These are phyloP conservation scores for Entomobrya multifasciata DNA, from an alignment of 2,888 invertebrate genomes.

Conservation along the genomic window DNA sequence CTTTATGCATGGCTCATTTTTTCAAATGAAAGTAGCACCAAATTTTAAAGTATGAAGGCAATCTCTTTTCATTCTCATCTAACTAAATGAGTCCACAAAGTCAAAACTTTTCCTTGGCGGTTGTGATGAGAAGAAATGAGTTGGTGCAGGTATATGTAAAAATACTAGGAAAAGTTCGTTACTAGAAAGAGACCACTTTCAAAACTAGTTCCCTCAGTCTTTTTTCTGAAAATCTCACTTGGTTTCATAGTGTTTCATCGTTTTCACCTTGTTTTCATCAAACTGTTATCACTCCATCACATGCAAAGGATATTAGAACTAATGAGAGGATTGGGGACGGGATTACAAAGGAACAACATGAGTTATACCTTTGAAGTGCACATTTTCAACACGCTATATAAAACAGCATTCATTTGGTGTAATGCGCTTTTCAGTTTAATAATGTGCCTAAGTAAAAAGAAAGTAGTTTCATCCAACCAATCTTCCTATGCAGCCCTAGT, in stretches of 20 bases:
- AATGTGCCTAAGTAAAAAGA: no score
- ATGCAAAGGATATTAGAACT: slow-evolving; percentile 66
- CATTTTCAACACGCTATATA: not conserved
- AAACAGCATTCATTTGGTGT: no score
- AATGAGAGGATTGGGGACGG: slow-evolving; percentile 69
- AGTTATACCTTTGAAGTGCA: not conserved
- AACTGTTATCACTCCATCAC: slow-evolving; percentile 71
- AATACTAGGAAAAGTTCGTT: not conserved
- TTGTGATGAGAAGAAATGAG: not conserved
- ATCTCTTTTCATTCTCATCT: no score
- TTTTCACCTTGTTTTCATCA: slow-evolving; percentile 62
- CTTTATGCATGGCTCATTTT: not conserved
- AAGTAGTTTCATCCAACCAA: no score
- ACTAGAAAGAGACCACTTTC: no score
- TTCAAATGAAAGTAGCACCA: not conserved
- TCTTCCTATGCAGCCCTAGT: no score
- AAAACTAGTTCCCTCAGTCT: no score
- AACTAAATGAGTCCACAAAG: no score
- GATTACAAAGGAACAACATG: slow-evolving; percentile 56
- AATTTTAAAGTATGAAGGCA: no score
- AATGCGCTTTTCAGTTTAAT: no score
- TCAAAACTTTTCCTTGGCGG: slow-evolving; percentile 31
- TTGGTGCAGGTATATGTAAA: not conserved
- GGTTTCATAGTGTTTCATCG: slow-evolving; percentile 9
- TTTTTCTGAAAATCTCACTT: no score